Evolutionary conservation across 2,888 invertebrate species (phyloP), one percentile per base, ranked within the genome.

Genomic region (Acronicta aceris): DNA sequence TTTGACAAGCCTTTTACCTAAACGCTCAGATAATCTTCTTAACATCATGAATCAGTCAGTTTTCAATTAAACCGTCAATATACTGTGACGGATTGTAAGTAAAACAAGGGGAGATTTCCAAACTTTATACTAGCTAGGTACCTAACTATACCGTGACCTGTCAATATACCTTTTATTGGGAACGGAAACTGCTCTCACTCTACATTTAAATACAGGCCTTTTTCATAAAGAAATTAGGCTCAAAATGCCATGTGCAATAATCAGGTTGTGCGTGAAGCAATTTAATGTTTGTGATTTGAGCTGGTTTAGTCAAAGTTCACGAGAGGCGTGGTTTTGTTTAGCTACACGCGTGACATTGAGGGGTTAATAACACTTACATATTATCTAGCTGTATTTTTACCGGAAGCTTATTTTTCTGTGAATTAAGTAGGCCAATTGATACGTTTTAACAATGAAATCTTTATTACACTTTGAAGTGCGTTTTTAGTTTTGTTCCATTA

Each of bases 121-220:
- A 84, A 84, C 66, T 77, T 77, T 79, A 76, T 72, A 62, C 76
- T 72, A 68, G 57, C 27, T 13, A 42, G 55, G 43, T 64, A n/a
- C n/a, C n/a, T n/a, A 78, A 82, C 71, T 69, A 70, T 72, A 76
- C 78, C 81, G 78, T 79, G 84, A 79, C 84, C 79, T 78, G 84
- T 76, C 82, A 83, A 82, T 76, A 81, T 78, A 57, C 56, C 59
- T 76, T 73, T 64, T 60, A 56, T 67, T 71, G 40, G 48, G 40
- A 71, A 57, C 48, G 60, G 54, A 58, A 74, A 74, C 45, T 25
- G 43, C 30, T 15, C 13, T 45, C 46, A 17, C 51, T 16, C 16
- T 27, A 43, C n/a, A 46, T 36, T 9, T 16, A n/a, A 61, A 59
- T 53, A 56, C 46, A 43, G 33, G 30, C 40, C 54, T 65, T 73